phyloP scores from a whole-genome alignment of 1,140 invertebrate genomes.

The Vanessa tameamea region DNA sequence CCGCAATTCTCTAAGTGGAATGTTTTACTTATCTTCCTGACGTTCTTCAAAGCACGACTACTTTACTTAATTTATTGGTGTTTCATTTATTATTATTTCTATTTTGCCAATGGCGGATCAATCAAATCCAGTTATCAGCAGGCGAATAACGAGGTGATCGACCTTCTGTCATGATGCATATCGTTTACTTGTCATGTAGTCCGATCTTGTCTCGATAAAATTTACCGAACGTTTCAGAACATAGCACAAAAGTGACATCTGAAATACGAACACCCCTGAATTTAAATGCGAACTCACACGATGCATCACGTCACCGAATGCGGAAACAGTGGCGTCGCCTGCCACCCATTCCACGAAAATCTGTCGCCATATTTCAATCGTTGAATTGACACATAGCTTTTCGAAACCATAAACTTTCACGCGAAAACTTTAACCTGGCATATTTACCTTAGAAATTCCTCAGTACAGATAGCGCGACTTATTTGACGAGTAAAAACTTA shows the following conservation, averaged over 20 bases:
- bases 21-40: slow-evolving; percentile 67
- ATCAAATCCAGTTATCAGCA: background rate
- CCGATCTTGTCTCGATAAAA: slow-evolving; percentile 55
- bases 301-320: slow-evolving; percentile 60
- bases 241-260: slow-evolving; percentile 51
- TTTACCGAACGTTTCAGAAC: slow-evolving; percentile 44
- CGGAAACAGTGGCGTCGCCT: slow-evolving; percentile 61
- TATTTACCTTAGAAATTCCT: slow-evolving; percentile 75
- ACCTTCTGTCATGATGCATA: slow-evolving; percentile 36
- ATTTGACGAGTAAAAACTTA: slow-evolving; percentile 78
- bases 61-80: slow-evolving; percentile 58
- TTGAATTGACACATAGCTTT: slow-evolving; percentile 75
- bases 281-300: slow-evolving; percentile 60
- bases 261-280: slow-evolving; percentile 54
- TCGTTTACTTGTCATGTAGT: slow-evolving; percentile 48
- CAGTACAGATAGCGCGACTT: slow-evolving; percentile 65
- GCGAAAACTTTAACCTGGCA: slow-evolving; percentile 76
- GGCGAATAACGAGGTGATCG: slow-evolving; percentile 32
- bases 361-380: slow-evolving; percentile 76
- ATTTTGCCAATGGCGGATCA: slow-evolving; percentile 41
- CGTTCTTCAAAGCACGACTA: slow-evolving; percentile 59
- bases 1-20: slow-evolving; percentile 69
- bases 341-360: slow-evolving; percentile 53
- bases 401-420: slow-evolving; percentile 69
- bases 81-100: slow-evolving; percentile 53